Conservation (phyloP, 2,113 vertebrate genomes). For the Campylomormyrus numenius region DNA sequence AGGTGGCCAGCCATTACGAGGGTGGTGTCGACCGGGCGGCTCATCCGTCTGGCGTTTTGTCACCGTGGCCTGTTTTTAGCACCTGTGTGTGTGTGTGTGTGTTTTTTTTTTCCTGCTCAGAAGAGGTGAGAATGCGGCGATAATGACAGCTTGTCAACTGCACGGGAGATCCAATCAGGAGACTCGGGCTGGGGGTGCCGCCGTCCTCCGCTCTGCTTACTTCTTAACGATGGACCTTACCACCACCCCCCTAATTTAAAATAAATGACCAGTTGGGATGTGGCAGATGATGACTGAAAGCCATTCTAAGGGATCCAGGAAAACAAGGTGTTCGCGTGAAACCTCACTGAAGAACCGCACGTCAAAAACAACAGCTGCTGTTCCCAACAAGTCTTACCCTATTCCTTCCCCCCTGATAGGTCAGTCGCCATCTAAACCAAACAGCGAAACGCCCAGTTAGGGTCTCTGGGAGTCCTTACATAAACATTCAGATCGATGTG, state of each 20-base stretch:
- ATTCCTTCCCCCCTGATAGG: neutral
- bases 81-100: neutral
- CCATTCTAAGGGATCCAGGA: neutral
- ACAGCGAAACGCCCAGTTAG: neutral
- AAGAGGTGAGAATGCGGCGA: neutral
- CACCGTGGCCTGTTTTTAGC: neutral
- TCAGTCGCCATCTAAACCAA: neutral
- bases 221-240: neutral
- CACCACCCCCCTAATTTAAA: neutral
- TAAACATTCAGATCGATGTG: neutral
- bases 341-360: neutral
- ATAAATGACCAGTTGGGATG: neutral
- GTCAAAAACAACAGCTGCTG: neutral
- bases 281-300: neutral
- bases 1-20: neutral
- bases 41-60: neutral
- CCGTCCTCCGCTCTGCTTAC: neutral
- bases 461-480: neutral
- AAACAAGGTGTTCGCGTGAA: neutral
- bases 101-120: neutral
- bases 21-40: neutral
- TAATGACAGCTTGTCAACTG: neutral
- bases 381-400: neutral
- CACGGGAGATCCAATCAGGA: neutral
- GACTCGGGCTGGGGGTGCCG: neutral